Evolutionary conservation across 2,797 vertebrate genomes (phyloP).

Genomic region (Phrynocephalus forsythii): DNA sequence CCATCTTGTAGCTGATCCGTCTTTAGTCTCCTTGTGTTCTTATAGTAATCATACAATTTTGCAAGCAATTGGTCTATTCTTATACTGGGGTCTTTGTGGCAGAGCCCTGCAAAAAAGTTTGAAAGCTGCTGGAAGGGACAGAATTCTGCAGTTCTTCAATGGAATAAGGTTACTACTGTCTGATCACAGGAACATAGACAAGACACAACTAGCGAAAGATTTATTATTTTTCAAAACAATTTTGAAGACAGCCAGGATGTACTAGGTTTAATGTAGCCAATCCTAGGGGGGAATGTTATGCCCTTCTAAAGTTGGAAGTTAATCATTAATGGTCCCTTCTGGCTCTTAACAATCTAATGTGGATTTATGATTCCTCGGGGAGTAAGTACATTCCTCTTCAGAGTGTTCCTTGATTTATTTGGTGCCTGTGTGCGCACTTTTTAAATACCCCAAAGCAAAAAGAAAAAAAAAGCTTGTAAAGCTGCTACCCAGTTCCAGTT

Average conservation of each 20-base stretch:
- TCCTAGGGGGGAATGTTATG: not conserved
- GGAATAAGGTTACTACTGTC: not conserved
- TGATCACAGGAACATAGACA: not conserved
- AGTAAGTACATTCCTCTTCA: slow-evolving; percentile 12
- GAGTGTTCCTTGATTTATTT: slow-evolving; percentile 24
- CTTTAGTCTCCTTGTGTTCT: not conserved
- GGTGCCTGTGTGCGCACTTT: slow-evolving; percentile 20
- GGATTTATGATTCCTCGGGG: slow-evolving; percentile 31
- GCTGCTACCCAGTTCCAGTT: slow-evolving; percentile 25
- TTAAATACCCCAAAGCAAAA: slow-evolving; percentile 21
- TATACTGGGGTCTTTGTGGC: not conserved
- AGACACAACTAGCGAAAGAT: not conserved
- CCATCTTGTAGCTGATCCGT: too few relatives aligned
- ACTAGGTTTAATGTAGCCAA: slow-evolving; percentile 1
- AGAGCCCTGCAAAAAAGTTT: not conserved
- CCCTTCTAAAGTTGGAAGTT: not conserved
- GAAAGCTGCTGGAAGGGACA: not conserved
- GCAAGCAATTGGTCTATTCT: not conserved
- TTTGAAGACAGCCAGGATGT: not conserved
- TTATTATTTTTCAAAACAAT: not conserved
- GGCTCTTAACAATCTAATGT: slow-evolving; percentile 23
- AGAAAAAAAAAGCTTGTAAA: not conserved
- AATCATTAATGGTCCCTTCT: slow-evolving; percentile 31
- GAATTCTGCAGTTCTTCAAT: not conserved
- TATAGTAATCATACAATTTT: not conserved